Percentiles rank a stretch among this genome's conserved stretches.
These are phyloP conservation scores for Pardosa pseudoannulata DNA, from an alignment of 2,888 invertebrate genomes.

Conservation along the genomic window DNA sequence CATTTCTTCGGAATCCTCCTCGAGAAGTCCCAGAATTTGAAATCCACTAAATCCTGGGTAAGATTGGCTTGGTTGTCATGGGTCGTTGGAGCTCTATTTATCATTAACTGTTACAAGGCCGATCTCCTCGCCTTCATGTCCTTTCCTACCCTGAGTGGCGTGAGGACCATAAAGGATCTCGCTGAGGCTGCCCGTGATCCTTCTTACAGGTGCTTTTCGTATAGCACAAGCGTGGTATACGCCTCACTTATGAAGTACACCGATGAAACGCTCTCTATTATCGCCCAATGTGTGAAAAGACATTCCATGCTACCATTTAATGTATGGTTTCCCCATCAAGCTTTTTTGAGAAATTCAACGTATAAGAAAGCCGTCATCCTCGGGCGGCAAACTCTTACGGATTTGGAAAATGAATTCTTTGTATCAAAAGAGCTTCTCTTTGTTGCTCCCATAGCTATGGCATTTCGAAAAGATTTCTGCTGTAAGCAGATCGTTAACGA, in stretches of 20 bases:
- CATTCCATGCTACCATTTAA: background rate
- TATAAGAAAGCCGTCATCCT: background rate
- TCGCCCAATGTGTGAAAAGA: conserved; percentile 13
- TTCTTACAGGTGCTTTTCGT: conserved; percentile 9
- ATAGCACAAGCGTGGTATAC: background rate
- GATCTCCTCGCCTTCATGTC: background rate
- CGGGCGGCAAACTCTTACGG: background rate
- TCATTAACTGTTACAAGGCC: background rate
- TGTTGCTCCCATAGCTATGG: background rate
- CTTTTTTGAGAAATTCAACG: background rate
- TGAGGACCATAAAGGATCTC: background rate
- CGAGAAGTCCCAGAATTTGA: background rate
- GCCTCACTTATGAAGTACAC: background rate
- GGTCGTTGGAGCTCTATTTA: background rate
- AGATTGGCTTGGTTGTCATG: background rate
- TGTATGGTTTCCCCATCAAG: no score
- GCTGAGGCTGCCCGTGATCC: background rate
- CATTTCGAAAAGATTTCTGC: conserved; percentile 25
- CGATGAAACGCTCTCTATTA: background rate
- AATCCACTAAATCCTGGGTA: background rate
- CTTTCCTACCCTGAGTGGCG: background rate
- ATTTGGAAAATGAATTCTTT: background rate
- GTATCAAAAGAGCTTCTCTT: conserved; percentile 33
- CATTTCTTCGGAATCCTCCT: background rate
- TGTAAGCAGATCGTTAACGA: no score